Conservation (phyloP, 2,888 invertebrate genomes). For the Brachyptera putata region DNA sequence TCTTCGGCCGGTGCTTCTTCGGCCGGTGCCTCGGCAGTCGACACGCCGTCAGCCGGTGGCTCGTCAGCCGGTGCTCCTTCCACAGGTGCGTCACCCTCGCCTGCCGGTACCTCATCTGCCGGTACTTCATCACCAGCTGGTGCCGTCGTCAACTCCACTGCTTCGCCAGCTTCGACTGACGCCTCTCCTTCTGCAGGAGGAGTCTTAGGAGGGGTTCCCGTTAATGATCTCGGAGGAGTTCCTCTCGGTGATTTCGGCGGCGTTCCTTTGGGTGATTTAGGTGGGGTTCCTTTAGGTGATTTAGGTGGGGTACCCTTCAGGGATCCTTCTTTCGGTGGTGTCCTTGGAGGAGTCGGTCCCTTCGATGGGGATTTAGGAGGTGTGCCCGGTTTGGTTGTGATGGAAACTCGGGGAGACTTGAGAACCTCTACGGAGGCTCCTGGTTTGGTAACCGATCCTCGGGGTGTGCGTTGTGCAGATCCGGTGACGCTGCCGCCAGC, state of each 20-base stretch:
- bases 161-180: neutral
- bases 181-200: neutral
- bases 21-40: slow-evolving; percentile 4
- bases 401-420: neutral
- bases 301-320: neutral
- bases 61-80: slow-evolving; percentile 17
- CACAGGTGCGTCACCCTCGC: neutral
- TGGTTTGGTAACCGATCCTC: neutral
- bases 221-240: too few relatives aligned
- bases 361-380: neutral
- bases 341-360: neutral
- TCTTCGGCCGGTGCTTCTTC: slow-evolving; percentile 23
- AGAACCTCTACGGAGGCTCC: neutral
- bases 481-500: neutral
- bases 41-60: slow-evolving; percentile 11
- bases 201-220: neutral
- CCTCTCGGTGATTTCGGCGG: neutral
- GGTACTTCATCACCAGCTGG: neutral
- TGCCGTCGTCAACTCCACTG: neutral
- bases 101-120: neutral
- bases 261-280: neutral
- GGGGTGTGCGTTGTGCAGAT: neutral
- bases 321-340: neutral
- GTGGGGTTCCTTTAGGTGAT: neutral
- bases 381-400: neutral